Conservation (phyloP, 2,888 invertebrate genomes). For the Eupithecia subfuscata region DNA sequence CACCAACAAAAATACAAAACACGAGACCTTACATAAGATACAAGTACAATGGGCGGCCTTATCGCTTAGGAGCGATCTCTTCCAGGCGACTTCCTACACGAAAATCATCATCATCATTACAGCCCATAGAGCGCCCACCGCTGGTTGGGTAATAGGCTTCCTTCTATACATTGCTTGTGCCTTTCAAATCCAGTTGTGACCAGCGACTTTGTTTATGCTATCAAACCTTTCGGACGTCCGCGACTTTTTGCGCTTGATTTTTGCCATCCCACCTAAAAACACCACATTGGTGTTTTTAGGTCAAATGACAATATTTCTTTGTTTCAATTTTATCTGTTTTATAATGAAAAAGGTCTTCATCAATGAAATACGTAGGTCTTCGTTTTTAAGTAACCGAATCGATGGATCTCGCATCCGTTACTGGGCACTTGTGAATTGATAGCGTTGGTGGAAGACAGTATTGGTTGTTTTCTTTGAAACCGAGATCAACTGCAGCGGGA, state of each 20-base stretch:
- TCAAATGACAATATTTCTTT: neutral
- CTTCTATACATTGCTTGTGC: neutral
- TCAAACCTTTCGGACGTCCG: too few species aligned
- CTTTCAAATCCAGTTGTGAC: neutral
- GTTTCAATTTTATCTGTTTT: neutral
- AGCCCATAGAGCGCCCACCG: neutral
- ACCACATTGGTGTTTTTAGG: too few species aligned
- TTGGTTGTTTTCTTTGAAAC: conserved; percentile 44
- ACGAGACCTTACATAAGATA: too few species aligned
- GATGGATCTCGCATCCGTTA: conserved; percentile 38
- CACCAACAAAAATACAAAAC: too few species aligned
- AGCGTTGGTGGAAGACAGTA: conserved; percentile 48
- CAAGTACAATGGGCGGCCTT: too few species aligned
- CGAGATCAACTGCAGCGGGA: conserved; percentile 39
- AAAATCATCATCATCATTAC: neutral
- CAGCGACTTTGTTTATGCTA: neutral
- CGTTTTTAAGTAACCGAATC: neutral
- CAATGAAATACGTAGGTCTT: too few species aligned
- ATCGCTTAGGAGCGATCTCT: too few species aligned
- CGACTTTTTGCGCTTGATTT: too few species aligned
- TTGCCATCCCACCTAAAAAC: too few species aligned
- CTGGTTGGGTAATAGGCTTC: neutral
- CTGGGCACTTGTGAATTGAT: conserved; percentile 62
- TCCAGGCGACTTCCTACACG: too few species aligned
- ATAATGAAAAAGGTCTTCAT: neutral